A percentile compares a stretch with the other conserved stretches of the same genome.
phyloP scores from a whole-genome alignment of 2,888 invertebrate species.

The Biston betularia region DNA sequence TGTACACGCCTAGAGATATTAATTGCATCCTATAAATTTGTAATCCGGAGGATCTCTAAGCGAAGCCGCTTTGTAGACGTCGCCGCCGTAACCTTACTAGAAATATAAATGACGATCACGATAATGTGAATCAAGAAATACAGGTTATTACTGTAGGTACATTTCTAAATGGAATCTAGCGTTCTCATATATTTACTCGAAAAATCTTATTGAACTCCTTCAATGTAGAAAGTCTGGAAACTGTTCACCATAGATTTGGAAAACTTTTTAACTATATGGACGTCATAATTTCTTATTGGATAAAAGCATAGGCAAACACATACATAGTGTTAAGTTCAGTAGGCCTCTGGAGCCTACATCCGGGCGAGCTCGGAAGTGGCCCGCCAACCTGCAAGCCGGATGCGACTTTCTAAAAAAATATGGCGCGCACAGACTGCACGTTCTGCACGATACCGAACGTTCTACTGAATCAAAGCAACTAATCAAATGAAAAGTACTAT shows the following conservation, averaged over 20 bases:
- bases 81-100: slow-evolving; percentile 24
- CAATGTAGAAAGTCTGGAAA: too few relatives aligned
- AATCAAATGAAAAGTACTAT: slow-evolving; percentile 25
- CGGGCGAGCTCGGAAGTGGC: slow-evolving; percentile 76
- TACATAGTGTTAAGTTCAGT: slow-evolving; percentile 54
- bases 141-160: slow-evolving; percentile 33
- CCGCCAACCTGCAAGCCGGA: slow-evolving; percentile 76
- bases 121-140: slow-evolving; percentile 35
- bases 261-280: too few relatives aligned
- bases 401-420: slow-evolving; percentile 84
- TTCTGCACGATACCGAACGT: slow-evolving; percentile 39
- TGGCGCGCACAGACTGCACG: slow-evolving; percentile 61
- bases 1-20: slow-evolving; percentile 31
- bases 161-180: slow-evolving; percentile 31
- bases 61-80: slow-evolving; percentile 24
- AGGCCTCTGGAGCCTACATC: slow-evolving; percentile 72
- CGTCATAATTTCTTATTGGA: slow-evolving; percentile 19
- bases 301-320: slow-evolving; percentile 26
- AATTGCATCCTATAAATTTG: slow-evolving; percentile 35
- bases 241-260: too few relatives aligned
- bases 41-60: slow-evolving; percentile 41
- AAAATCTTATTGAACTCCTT: background rate
- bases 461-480: slow-evolving; percentile 27
- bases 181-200: background rate
- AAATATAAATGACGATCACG: slow-evolving; percentile 34